Evolutionary conservation across 2,797 vertebrate species (phyloP), one percentile per base, ranked within the genome.

Genomic region (Crocodylus rhombifer): DNA sequence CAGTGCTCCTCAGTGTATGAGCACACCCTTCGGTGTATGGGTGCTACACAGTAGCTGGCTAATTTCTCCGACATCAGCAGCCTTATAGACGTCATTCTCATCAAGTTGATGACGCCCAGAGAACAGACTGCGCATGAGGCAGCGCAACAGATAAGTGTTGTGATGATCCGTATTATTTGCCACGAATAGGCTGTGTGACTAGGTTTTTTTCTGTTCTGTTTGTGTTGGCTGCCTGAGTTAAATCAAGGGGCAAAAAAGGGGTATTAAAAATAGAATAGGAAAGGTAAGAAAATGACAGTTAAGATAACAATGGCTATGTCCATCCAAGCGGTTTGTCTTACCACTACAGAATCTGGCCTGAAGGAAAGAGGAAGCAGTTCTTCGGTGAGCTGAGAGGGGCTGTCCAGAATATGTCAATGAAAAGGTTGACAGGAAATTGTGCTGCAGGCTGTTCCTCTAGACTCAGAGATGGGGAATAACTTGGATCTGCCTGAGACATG

Each of bases 21-120:
- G 30, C 30, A 30, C 30, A 30, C 30, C 30, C 30, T 30, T 30
- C 30, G 30, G 30, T 30, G 30, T 30, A 30, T 30, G 30, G 30
- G 30, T 30, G 4, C 30, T 30, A 30, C 30, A 30, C 30, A 30
- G 30, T 30, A 30, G 30, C 30, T 30, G 30, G 30, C 30, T 30
- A 30, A 30, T 30, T 30, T 30, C 30, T 4, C 30, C 30, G 30
- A 30, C 30, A 30, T 30, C 30, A 78, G 82, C 16, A 4, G 36
- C n/a, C 1, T 1, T 0, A 0, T 77, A 1, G 1, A 5, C 25
- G 69, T 0, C 2, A 63, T 28, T 42, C 33, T 65, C 1, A 0
- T 56, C 36, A 60, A 23, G 14, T 60, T 25, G 42, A 77, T 57
- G 26, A 26, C 26, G 9, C 6, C 42, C 86, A 51, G 77, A 60